These are phyloP conservation scores for Palythoa grandiflora DNA, from an alignment of 92 coral and sea anemone genomes.

Conservation along the genomic window DNA sequence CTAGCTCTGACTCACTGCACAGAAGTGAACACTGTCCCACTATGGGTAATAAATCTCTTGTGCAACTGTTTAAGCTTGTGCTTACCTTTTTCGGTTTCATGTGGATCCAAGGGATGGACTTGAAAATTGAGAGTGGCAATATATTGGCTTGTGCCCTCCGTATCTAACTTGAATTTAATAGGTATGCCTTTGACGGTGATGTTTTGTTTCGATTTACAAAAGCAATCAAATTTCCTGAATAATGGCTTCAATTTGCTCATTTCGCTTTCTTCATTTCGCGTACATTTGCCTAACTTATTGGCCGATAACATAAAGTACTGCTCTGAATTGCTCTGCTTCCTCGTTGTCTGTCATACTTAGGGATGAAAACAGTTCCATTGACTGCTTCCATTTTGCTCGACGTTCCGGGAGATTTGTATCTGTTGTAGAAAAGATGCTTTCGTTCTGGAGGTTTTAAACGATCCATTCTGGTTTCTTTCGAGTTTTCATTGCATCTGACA, in stretches of 20 bases:
- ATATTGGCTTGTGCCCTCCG: no score
- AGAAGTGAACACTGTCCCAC: slow-evolving; percentile 40
- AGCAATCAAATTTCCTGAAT: no score
- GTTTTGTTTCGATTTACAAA: no score
- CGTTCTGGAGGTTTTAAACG: slow-evolving; percentile 39
- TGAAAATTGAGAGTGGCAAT: no score
- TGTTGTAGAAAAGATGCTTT: slow-evolving; percentile 28
- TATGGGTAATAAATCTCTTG: slow-evolving; percentile 30
- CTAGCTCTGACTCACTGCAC: slow-evolving; percentile 2
- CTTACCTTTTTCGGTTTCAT: background rate
- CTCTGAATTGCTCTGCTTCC: slow-evolving; percentile 25
- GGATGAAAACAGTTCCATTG: slow-evolving; percentile 43
- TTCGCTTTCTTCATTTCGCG: no score
- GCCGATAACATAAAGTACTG: no score
- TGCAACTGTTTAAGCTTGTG: slow-evolving; percentile 41
- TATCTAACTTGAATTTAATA: no score
- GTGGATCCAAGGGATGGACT: no score
- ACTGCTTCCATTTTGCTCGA: slow-evolving; percentile 48
- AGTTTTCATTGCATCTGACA: background rate
- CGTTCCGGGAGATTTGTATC: slow-evolving; percentile 44
- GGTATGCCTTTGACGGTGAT: no score
- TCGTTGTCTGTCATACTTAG: slow-evolving; percentile 26
- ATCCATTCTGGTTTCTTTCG: background rate
- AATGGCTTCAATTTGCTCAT: no score
- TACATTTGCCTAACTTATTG: no score